These are phyloP conservation scores for Poecile atricapillus DNA, from an alignment of 2,113 vertebrate species.

Conservation along the genomic window DNA sequence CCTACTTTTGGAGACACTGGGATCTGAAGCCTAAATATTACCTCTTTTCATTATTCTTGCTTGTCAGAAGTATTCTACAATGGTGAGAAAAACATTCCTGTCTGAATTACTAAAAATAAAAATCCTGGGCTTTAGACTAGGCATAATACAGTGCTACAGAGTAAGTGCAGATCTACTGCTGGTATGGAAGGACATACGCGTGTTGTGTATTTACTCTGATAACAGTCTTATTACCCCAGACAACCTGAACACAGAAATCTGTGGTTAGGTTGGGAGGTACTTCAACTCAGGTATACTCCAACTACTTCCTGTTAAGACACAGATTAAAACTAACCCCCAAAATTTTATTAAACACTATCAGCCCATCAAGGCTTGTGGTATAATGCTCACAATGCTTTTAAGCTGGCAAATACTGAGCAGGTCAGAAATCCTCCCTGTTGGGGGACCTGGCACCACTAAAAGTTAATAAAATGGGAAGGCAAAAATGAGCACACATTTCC, in stretches of 20 bases:
- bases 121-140: neutral
- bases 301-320: neutral
- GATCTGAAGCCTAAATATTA: neutral
- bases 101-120: neutral
- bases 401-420: neutral
- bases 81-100: neutral
- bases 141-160: neutral
- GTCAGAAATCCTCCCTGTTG: neutral
- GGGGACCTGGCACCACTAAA: neutral
- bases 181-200: neutral
- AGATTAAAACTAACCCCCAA: neutral
- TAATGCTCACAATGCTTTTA: neutral
- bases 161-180: neutral
- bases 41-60: neutral
- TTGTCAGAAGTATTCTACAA: neutral
- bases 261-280: neutral
- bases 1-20: neutral
- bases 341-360: neutral
- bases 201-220: neutral
- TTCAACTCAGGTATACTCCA: neutral
- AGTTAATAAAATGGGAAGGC: neutral
- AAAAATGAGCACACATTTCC: neutral
- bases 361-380: neutral
- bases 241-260: neutral
- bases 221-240: neutral